phyloP scores from a whole-genome alignment of 2,888 invertebrate species.

The Mythimna pallens region DNA sequence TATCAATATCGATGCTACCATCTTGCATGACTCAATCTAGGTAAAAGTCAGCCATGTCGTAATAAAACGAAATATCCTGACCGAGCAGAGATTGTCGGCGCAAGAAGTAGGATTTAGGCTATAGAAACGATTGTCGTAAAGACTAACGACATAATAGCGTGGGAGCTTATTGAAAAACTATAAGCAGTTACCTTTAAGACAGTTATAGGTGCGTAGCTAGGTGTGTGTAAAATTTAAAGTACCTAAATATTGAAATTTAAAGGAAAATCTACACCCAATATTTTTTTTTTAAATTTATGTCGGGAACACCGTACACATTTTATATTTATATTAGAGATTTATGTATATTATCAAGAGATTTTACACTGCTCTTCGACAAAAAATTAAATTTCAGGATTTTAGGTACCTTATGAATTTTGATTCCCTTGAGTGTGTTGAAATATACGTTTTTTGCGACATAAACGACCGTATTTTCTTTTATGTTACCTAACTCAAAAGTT shows the following conservation, averaged over 20 bases:
- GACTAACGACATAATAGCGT: slow-evolving; percentile 20
- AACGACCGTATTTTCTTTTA: too few relatives aligned
- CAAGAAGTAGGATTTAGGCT: background rate
- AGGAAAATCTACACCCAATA: too few relatives aligned
- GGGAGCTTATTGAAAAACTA: slow-evolving; percentile 11
- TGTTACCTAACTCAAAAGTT: too few relatives aligned
- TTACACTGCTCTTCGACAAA: too few relatives aligned
- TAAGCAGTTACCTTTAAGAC: background rate
- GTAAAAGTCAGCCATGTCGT: slow-evolving; percentile 21
- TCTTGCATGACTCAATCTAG: slow-evolving; percentile 17
- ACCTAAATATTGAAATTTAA: background rate
- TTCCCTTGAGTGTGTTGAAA: too few relatives aligned
- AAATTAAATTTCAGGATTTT: too few relatives aligned
- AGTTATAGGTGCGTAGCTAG: background rate
- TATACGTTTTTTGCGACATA: too few relatives aligned
- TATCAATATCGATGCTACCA: background rate
- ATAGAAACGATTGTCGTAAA: slow-evolving; percentile 30
- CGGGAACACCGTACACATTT: too few relatives aligned
- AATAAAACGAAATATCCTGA: slow-evolving; percentile 35
- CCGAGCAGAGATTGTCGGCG: slow-evolving; percentile 13
- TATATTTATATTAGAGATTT: too few relatives aligned
- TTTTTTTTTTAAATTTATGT: too few relatives aligned
- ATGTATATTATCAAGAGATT: too few relatives aligned
- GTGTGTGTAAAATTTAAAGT: background rate
- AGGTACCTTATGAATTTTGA: too few relatives aligned